These are phyloP conservation scores for Drosophila repletoides DNA, from an alignment of 1,140 invertebrate genomes.

Conservation along the genomic window DNA sequence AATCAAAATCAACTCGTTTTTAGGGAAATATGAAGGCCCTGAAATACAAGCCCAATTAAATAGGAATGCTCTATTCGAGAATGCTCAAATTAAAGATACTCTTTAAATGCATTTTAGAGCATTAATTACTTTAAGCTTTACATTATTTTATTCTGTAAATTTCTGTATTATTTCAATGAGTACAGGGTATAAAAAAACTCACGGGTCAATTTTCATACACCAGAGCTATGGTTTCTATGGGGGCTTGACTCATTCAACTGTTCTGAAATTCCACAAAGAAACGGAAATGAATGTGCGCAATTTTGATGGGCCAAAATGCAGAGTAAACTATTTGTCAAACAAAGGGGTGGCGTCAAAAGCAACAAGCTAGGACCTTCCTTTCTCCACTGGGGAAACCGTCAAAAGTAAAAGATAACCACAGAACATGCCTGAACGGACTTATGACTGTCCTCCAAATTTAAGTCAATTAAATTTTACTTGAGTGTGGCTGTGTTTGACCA, in stretches of 20 bases:
- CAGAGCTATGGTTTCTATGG: background rate
- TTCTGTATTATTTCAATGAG: too few relatives aligned
- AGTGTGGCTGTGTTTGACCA: background rate
- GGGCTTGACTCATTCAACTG: conserved; percentile 21
- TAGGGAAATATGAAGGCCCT: too few relatives aligned
- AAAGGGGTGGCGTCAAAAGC: conserved; percentile 19
- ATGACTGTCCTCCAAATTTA: conserved; percentile 3
- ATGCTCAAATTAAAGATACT: too few relatives aligned
- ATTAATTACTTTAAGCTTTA: too few relatives aligned
- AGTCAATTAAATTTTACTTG: conserved; percentile 5
- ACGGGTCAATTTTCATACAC: too few relatives aligned
- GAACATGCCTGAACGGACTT: conserved; percentile 23
- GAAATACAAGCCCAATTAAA: too few relatives aligned
- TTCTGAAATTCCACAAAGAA: conserved; percentile 25
- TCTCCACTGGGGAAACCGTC: background rate
- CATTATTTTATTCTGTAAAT: too few relatives aligned
- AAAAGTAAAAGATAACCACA: conserved; percentile 20
- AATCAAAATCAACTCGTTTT: too few relatives aligned
- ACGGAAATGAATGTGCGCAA: conserved; percentile 70
- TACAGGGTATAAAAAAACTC: too few relatives aligned
- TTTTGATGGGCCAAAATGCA: conserved; percentile 40
- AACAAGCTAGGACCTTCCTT: conserved; percentile 12
- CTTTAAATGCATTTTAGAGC: too few relatives aligned
- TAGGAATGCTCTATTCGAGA: too few relatives aligned
- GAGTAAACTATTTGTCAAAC: conserved; percentile 39